Evolutionary conservation across 2,113 vertebrate genomes (phyloP).

Genomic region (Morone chrysops): DNA sequence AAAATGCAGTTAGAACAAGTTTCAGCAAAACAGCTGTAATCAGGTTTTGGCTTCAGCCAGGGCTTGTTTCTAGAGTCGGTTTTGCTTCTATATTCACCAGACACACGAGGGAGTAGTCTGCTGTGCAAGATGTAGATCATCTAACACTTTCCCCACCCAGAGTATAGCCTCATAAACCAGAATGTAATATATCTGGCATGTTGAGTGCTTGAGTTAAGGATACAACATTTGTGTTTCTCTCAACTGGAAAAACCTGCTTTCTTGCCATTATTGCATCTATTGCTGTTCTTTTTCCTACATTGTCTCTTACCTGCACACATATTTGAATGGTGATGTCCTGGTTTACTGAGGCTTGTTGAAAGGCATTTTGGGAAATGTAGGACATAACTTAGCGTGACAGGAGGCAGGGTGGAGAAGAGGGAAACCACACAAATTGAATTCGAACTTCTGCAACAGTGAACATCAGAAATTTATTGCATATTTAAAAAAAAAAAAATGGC

Average conservation of each 20-base stretch:
- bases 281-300: not conserved
- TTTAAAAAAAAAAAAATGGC: not conserved
- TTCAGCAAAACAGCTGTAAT: not conserved
- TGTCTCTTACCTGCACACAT: not conserved
- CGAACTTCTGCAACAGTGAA: not conserved
- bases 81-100: constrained; percentile 24
- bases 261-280: not conserved
- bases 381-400: not conserved
- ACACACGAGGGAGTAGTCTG: constrained; percentile 20
- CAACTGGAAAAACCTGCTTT: not conserved
- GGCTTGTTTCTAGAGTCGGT: not conserved
- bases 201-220: not conserved
- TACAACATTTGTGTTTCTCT: not conserved
- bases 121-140: constrained; percentile 40
- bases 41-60: not conserved
- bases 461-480: not conserved
- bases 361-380: constrained; percentile 28
- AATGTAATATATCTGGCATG: constrained; percentile 10
- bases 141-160: constrained; percentile 30
- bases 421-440: constrained; percentile 22
- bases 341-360: not conserved
- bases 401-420: constrained; percentile 11
- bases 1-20: not conserved
- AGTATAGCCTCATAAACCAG: constrained; percentile 8
- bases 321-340: not conserved